Evolutionary conservation across 2,113 vertebrate genomes (phyloP), one percentile per base, ranked within the genome.

Genomic region (Apistogramma diplotaenia): DNA sequence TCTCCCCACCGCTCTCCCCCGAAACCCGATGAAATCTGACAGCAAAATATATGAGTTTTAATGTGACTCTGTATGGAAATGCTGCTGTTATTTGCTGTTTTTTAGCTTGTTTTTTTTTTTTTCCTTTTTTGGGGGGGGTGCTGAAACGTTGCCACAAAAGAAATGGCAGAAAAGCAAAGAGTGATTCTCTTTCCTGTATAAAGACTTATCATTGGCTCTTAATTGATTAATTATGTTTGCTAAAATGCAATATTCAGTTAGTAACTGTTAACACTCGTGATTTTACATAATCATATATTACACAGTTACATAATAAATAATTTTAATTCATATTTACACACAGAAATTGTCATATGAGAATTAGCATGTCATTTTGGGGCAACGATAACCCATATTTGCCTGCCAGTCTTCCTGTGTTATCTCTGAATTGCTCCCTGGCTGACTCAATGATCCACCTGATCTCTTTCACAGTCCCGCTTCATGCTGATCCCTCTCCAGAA

Each of bases 381-480:
- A 49, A 46, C 46, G 49, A 25, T 40, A 46, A 5, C 5, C n/a
- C 61, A 67, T 15, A 33, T n/a, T 8, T 5, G 54, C 72, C 23
- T 78, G 65, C 57, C 59, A 19, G 59, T 78, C 46, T 29, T 79
- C 33, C 67, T 84, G 56, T 78, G 79, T 58, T 61, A 60, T 76
- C 72, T 61, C 56, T 70, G 33, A 49, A 89, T 87, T 78, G 55
- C 78, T 85, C 21, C 61, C 37, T 71, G 49, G 21, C 74, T 46
- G 51, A 82, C 85, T 87, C 84, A 90, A 80, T 65, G 35, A 56
- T 65, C 74, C 67, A 85, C 40, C 74, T 82, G 85, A 86, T 88
- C 62, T 54, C 76, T 87, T 84, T 77, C 37, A 71, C 59, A 75
- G 51, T 43, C 33, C 46, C 77, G 27, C 31, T 73, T 76, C 67